phyloP scores from a whole-genome alignment of 1,140 invertebrate species.

The Solenopsis fugax region DNA sequence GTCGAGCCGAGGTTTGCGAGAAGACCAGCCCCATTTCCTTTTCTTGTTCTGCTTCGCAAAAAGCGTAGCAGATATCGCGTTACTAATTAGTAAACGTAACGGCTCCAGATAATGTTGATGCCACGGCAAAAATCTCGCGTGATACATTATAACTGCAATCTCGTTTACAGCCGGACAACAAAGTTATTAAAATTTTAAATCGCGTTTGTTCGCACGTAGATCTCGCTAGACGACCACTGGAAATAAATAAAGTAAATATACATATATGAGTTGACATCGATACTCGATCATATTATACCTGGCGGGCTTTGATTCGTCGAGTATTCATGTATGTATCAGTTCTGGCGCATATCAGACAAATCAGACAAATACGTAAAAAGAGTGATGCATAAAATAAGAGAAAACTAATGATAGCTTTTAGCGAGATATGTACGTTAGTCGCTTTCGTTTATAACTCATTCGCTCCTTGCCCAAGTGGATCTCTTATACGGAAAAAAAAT shows the following conservation, averaged over 20 bases:
- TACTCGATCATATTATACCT: slow-evolving; percentile 10
- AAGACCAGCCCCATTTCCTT: slow-evolving; percentile 78
- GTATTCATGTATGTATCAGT: not conserved
- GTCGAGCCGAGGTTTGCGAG: slow-evolving; percentile 74
- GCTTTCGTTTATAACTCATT: not conserved
- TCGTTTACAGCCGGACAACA: slow-evolving; percentile 47
- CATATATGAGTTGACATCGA: slow-evolving; percentile 20
- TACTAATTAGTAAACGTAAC: slow-evolving; percentile 84
- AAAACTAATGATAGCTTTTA: slow-evolving; percentile 41
- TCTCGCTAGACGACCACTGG: slow-evolving; percentile 1
- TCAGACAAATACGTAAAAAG: slow-evolving; percentile 31
- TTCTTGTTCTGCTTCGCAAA: slow-evolving; percentile 80
- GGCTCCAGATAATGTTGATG: slow-evolving; percentile 76
- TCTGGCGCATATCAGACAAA: slow-evolving; percentile 26
- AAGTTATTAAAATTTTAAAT: slow-evolving; percentile 68
- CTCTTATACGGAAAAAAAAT: not conserved
- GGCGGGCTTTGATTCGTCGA: not conserved
- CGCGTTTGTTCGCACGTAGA: slow-evolving; percentile 58
- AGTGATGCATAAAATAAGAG: slow-evolving; percentile 41
- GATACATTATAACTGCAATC: slow-evolving; percentile 70
- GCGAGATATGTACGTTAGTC: slow-evolving; percentile 19
- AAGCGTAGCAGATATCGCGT: slow-evolving; percentile 80
- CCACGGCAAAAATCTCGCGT: slow-evolving; percentile 73
- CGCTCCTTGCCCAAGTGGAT: not conserved
- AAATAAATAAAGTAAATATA: slow-evolving; percentile 4